Evolutionary conservation across 2,797 vertebrate genomes (phyloP), one percentile per base, ranked within the genome.

Genomic region (Girardinus metallicus): DNA sequence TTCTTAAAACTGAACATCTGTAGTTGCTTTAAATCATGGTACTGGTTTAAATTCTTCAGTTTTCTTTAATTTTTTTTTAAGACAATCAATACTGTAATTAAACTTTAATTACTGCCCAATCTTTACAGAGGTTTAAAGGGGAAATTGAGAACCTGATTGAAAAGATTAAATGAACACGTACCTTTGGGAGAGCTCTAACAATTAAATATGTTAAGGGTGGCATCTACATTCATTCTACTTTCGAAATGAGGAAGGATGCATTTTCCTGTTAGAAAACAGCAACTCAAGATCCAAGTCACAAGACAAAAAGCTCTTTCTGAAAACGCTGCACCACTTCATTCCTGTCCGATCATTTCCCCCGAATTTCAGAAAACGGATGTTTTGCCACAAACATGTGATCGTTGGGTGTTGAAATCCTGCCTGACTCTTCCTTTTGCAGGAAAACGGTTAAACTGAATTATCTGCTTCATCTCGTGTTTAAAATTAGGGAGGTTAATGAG

Each of bases 251-350:
- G 72, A 83, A 80, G 18, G 78, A 80, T 82, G 39, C 72, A 44
- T n/a, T 15, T 0, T 39, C 68, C 77, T 44, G 76, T 78, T 83
- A 82, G 47, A 76, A 77, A 64, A 41, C 34, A 73, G 55, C 1
- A 1, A 64, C 46, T 41, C 0, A 7, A 11, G 21, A 78, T 36
- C 43, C 18, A 16, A 12, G 68, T 83, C 88, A 86, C 85, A 82
- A 89, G 89, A 91, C 83, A 73, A 41, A 82, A 74, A 76, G 47
- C 36, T 10, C 16, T 73, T 29, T 47, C 53, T 1, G 26, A 72
- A 88, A 84, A 91, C 79, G 84, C 55, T 68, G 81, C 5, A 2
- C 62, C 7, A 4, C 82, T 93, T 93, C 71, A 79, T 88, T 78
- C 41, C 23, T 60, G 62, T 68, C 15, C n/a, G 23, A 16, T 55